These are phyloP conservation scores for Sarcophaga caerulescens DNA, from an alignment of 2,888 invertebrate genomes.

Conservation along the genomic window DNA sequence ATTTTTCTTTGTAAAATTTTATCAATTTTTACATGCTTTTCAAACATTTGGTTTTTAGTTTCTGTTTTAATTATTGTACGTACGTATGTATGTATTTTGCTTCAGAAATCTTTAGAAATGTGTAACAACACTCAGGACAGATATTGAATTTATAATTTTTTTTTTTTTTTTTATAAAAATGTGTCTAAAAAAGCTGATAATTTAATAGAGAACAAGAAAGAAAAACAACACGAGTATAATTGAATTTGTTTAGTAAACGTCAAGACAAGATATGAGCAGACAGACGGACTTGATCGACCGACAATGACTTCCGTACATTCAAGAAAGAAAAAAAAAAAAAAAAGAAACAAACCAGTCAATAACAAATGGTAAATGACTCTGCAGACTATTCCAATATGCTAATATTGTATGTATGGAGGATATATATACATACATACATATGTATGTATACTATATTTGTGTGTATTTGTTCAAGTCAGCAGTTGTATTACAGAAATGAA, in stretches of 20 bases:
- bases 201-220: constrained; percentile 21
- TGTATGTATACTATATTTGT: not conserved
- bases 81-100: not conserved
- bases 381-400: not conserved
- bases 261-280: constrained; percentile 13
- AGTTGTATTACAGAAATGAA: too few species aligned
- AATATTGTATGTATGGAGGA: not conserved
- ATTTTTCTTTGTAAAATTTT: too few species aligned
- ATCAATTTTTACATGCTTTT: not conserved
- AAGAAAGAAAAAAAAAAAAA: not conserved
- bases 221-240: constrained; percentile 34
- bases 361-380: not conserved
- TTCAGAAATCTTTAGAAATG: not conserved
- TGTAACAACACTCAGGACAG: constrained; percentile 2
- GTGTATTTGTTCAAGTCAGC: too few species aligned
- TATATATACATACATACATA: not conserved
- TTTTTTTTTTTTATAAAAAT: not conserved
- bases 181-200: not conserved
- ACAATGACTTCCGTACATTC: constrained; percentile 48
- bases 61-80: not conserved
- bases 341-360: not conserved
- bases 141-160: constrained; percentile 32
- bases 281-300: constrained; percentile 24
- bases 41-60: not conserved
- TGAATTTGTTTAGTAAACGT: constrained; percentile 36